A percentile compares a stretch with the other conserved stretches of the same genome.
Evolutionary conservation across 1,140 invertebrate genomes (phyloP).

Genomic region (Drosophila ironensis): DNA sequence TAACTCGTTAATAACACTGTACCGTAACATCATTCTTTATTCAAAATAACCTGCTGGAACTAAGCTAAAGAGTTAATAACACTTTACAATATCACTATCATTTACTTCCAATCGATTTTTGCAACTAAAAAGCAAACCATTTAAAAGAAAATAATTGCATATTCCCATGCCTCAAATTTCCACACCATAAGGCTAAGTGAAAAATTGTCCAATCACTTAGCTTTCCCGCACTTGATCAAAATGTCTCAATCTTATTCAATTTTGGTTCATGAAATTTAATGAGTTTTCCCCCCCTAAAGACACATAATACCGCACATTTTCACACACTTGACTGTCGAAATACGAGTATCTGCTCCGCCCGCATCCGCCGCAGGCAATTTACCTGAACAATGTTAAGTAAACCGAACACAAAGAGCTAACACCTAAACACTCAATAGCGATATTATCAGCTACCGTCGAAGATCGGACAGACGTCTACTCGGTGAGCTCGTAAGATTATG

Average conservation of each 20-base stretch:
- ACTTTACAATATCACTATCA: no score
- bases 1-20: no score
- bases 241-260: slow-evolving; percentile 7
- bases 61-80: no score
- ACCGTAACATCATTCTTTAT: no score
- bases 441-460: slow-evolving; percentile 24
- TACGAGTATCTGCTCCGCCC: neutral
- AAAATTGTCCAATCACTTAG: no score
- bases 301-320: slow-evolving; percentile 5
- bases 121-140: no score
- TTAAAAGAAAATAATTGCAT: no score
- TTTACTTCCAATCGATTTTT: no score
- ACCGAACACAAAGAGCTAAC: slow-evolving; percentile 8
- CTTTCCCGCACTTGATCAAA: neutral
- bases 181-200: no score
- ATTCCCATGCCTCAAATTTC: no score
- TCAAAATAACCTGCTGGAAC: no score
- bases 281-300: neutral
- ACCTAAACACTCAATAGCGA: no score
- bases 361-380: slow-evolving; percentile 24
- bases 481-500: slow-evolving; percentile 45
- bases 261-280: slow-evolving; percentile 1
- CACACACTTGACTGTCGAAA: slow-evolving; percentile 28
- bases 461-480: slow-evolving; percentile 11
- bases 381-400: slow-evolving; percentile 3